Percentiles rank a stretch among this genome's conserved stretches.
Evolutionary conservation across 1,140 invertebrate species (phyloP).

Genomic region (Phthorimaea operculella): DNA sequence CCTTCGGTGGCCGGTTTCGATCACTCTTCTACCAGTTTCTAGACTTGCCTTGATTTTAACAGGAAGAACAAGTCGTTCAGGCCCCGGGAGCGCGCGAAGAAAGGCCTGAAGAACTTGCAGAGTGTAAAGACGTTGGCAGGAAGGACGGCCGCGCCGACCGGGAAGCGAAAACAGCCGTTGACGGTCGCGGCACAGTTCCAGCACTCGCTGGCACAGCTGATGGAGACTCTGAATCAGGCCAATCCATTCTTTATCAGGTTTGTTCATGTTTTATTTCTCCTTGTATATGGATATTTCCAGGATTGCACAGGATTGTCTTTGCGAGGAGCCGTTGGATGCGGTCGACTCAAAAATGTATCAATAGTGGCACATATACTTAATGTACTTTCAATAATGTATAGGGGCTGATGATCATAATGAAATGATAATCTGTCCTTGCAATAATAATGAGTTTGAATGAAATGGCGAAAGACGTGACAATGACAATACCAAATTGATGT

Average conservation of each 20-base stretch:
- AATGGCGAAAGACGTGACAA: too few species aligned
- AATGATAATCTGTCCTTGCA: too few species aligned
- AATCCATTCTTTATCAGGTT: constrained; percentile 95
- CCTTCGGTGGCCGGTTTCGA: neutral
- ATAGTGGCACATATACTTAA: too few species aligned
- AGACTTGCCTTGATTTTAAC: constrained; percentile 25
- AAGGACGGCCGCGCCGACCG: constrained; percentile 71
- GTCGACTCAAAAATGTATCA: too few species aligned
- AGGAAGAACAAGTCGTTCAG: constrained; percentile 93
- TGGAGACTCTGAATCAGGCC: constrained; percentile 94
- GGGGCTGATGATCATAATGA: too few species aligned
- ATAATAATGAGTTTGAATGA: too few species aligned
- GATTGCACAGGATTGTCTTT: neutral
- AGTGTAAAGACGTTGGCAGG: constrained; percentile 89
- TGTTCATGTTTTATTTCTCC: neutral
- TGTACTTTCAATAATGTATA: too few species aligned
- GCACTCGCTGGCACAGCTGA: constrained; percentile 88
- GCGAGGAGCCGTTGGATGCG: too few species aligned
- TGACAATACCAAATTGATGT: too few species aligned
- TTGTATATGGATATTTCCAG: too few species aligned
- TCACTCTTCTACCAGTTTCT: neutral
- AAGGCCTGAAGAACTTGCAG: constrained; percentile 88
- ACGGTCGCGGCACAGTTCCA: constrained; percentile 96
- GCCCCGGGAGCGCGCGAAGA: constrained; percentile 81
- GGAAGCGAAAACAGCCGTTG: constrained; percentile 87